Conservation (phyloP, 2,797 vertebrate species). For the Channa striata region DNA sequence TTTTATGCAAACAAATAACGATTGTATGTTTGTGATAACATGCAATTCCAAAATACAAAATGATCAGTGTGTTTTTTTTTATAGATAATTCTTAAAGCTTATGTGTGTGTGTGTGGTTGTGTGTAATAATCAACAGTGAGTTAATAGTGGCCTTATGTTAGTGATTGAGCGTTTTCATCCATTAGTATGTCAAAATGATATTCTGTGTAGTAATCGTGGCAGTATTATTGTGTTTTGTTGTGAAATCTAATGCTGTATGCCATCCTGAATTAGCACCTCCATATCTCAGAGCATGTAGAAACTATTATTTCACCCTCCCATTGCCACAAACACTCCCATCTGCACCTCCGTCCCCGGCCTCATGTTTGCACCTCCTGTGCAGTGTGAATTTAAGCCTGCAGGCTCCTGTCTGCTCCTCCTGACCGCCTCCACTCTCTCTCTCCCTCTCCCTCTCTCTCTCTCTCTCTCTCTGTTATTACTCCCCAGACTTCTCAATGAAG, state of each 20-base stretch:
- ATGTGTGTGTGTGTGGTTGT: neutral
- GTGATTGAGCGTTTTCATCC: conserved; percentile 1
- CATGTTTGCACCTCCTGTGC: conserved; percentile 81
- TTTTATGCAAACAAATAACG: conserved; percentile 20
- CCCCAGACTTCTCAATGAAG: conserved; percentile 85
- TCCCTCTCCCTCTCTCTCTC: no score
- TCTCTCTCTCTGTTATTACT: conserved; percentile 41
- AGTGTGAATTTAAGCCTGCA: conserved; percentile 77
- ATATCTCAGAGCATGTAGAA: conserved; percentile 44
- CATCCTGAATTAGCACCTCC: neutral
- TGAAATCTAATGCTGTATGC: conserved; percentile 3
- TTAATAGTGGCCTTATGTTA: neutral
- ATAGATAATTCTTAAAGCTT: neutral
- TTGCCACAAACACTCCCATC: conserved; percentile 64
- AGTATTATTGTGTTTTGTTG: conserved; percentile 1
- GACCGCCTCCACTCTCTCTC: conserved; percentile 58
- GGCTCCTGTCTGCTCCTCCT: conserved; percentile 77
- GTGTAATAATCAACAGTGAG: neutral
- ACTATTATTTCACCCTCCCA: conserved; percentile 52
- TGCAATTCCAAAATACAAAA: neutral
- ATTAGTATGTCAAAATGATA: neutral
- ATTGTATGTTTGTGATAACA: neutral
- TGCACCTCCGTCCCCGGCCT: conserved; percentile 73
- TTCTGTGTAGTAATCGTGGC: neutral
- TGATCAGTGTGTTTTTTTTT: neutral